phyloP scores from a whole-genome alignment of 2,797 vertebrate species.

The Iguana delicatissima region DNA sequence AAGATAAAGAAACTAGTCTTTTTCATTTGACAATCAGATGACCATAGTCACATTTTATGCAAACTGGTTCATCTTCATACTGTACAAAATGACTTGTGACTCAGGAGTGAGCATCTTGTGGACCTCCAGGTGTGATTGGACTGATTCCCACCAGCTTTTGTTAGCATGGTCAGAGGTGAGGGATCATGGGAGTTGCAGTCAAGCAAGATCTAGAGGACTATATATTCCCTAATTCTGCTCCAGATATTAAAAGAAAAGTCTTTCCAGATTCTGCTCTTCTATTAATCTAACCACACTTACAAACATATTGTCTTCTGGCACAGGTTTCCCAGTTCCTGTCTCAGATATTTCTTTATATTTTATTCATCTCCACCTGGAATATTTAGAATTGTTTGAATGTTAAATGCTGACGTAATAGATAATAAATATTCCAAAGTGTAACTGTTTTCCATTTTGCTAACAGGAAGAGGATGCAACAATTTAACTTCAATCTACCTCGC shows the following conservation, averaged over 20 bases:
- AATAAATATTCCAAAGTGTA: slow-evolving; percentile 19
- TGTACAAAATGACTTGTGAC: not conserved
- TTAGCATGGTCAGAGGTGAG: too few relatives aligned
- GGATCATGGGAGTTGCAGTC: too few relatives aligned
- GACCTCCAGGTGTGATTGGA: too few relatives aligned
- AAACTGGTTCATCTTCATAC: not conserved
- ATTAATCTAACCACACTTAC: not conserved
- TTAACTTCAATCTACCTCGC: slow-evolving; percentile 93
- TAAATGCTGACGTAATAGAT: slow-evolving; percentile 31
- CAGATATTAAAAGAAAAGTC: not conserved
- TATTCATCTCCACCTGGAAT: slow-evolving; percentile 21
- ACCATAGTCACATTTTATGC: not conserved
- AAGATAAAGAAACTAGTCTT: too few relatives aligned
- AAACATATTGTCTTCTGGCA: not conserved
- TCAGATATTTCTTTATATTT: slow-evolving; percentile 5
- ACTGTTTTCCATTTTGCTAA: slow-evolving; percentile 55
- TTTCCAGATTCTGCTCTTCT: not conserved
- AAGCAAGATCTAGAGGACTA: too few relatives aligned
- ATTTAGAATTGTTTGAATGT: slow-evolving; percentile 4
- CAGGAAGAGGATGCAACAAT: slow-evolving; percentile 93
- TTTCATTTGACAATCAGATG: not conserved
- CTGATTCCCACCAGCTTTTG: too few relatives aligned
- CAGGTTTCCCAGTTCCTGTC: slow-evolving; percentile 5
- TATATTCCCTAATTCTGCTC: not conserved
- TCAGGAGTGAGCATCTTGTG: too few relatives aligned